Evolutionary conservation across 1,140 invertebrate genomes (phyloP), one percentile per base, ranked within the genome.

Genomic region (Cylas formicarius): DNA sequence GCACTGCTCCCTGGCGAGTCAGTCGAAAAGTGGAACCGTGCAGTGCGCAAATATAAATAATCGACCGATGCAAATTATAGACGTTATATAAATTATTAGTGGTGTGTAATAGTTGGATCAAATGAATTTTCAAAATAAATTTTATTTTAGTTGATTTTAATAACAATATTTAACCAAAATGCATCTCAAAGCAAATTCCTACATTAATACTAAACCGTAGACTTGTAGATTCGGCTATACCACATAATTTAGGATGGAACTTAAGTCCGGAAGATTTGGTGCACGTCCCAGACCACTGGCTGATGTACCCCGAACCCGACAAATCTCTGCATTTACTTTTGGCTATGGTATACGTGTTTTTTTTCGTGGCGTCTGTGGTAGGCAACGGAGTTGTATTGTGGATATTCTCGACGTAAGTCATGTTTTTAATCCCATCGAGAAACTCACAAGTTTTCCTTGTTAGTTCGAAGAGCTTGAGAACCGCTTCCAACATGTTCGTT

Each of bases 331-430:
- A 93, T 65, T 87, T 89, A 54, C 72, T 86, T 17, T 68, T 93
- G 2, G 89, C 81, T 1, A 69, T 91, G 38, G 68, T 86, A 50
- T 94, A 91, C 58, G 76, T 81, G 18, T 72, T 83, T 31, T 84
- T 92, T 44, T 87, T 84, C 11, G 75, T 86, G 24, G 74, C 83
- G 16, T 76, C 86, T 3, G 67, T 89, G 2, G 61, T 82, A 2
- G 90, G 90, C 47, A 94, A 94, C 65, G 85, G 88, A 20, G 70
- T 92, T 13, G 90, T 94, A 48, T 80, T 93, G 53, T 93, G 84
- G 76, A 82, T 93, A 50, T 93, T 94, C 65, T 76, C 78, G 43
- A 75, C 83, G 76, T 53, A 53, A 49, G 38, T 21, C 26, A 28
- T n/a, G n/a, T n/a, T 11, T 38, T 4, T 8, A 29, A 18, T 42